phyloP scores from a whole-genome alignment of 2,113 vertebrate species.

The Craseonycteris thonglongyai region DNA sequence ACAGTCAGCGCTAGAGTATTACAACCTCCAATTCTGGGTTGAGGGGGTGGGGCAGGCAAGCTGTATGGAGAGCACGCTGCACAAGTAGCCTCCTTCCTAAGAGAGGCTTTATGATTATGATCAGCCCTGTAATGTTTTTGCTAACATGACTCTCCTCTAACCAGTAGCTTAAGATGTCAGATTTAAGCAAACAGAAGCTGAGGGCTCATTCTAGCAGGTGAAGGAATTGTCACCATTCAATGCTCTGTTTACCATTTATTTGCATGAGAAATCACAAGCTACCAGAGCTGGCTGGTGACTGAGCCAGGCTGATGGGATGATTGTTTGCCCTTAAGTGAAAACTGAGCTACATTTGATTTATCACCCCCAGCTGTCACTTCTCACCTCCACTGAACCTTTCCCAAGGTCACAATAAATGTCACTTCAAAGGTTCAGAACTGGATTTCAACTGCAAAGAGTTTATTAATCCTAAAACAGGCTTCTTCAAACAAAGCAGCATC shows the following conservation, averaged over 20 bases:
- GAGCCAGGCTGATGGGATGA: neutral
- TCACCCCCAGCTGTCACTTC: conserved; percentile 7
- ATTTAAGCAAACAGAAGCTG: neutral
- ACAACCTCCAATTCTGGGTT: neutral
- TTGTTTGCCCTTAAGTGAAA: conserved; percentile 5
- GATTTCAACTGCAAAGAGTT: neutral
- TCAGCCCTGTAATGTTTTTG: conserved; percentile 12
- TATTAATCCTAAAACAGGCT: neutral
- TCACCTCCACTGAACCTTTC: conserved; percentile 36
- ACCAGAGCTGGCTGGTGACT: neutral
- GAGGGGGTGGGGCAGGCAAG: neutral
- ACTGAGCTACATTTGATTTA: neutral
- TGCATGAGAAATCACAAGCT: neutral
- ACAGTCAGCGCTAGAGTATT: neutral
- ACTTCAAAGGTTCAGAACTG: conserved; percentile 29
- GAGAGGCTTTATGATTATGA: neutral
- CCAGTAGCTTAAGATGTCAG: conserved; percentile 18
- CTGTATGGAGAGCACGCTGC: neutral
- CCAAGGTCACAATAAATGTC: conserved; percentile 16
- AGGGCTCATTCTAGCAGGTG: neutral
- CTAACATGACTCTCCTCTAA: neutral
- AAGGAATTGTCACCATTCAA: neutral
- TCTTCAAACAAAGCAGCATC: neutral
- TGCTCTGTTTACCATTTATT: neutral
- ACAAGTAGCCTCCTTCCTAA: neutral